phyloP scores from a whole-genome alignment of 2,888 invertebrate genomes.

The Lymantria dispar region DNA sequence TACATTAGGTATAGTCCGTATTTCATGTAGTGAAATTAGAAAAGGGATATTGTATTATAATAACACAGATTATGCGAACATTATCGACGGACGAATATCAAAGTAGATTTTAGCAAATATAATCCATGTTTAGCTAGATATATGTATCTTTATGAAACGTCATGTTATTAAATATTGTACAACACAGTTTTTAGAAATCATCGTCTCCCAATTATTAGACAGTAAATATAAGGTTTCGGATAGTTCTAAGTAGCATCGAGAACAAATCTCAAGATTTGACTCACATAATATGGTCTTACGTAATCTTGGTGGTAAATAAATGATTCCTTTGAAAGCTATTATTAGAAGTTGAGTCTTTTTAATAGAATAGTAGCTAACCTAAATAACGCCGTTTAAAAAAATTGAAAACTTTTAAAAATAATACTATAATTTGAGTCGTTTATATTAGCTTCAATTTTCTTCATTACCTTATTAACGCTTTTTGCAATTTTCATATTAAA shows the following conservation, averaged over 20 bases:
- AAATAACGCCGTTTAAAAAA: not conserved
- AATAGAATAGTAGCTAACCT: not conserved
- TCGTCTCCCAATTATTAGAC: conserved; percentile 20
- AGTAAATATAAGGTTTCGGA: conserved; percentile 10
- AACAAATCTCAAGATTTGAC: not conserved
- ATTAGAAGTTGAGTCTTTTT: conserved; percentile 30
- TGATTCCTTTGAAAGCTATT: conserved; percentile 49
- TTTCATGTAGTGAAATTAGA: conserved; percentile 13
- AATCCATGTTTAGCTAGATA: not conserved
- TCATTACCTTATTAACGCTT: no score
- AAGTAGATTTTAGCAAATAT: conserved; percentile 4
- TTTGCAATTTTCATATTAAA: no score
- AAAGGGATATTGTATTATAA: not conserved
- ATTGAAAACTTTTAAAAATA: no score
- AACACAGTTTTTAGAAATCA: conserved; percentile 21
- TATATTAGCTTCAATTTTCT: no score
- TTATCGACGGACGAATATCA: not conserved
- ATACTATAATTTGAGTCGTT: no score
- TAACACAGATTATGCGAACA: not conserved
- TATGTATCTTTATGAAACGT: not conserved
- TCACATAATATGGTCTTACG: not conserved
- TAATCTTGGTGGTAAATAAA: conserved; percentile 13
- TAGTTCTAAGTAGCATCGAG: conserved; percentile 8
- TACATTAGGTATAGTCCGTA: not conserved
- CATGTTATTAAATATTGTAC: conserved; percentile 6